Evolutionary conservation across 2,113 vertebrate species (phyloP), one percentile per base, ranked within the genome.

Genomic region (Tringa solitaria): DNA sequence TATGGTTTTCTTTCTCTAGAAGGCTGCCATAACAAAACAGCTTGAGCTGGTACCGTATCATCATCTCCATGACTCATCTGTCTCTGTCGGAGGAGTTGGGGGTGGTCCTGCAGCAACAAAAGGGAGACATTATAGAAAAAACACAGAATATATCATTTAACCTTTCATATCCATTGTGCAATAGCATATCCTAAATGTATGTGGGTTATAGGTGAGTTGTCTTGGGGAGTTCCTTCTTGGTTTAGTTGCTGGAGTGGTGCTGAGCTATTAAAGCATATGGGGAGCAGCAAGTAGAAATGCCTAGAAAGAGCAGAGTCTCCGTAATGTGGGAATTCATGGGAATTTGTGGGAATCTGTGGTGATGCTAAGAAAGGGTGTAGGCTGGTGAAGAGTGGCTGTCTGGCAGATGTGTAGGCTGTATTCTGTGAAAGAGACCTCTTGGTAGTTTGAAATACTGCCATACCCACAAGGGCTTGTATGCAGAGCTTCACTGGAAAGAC

Each of bases 351-450:
- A 82, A 59, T 90, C 50, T 4, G 1, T 3, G 5, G 30, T 60
- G 24, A 24, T 73, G 27, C 53, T 78, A 59, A 37, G 67, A 77
- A 50, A 48, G 60, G 27, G 37, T 53, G 20, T 53, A 57, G 72
- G 17, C 33, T 84, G 68, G 41, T 51, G 22, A 59, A 46, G 50
- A 81, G 32, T 72, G 59, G 35, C 21, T 87, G 61, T 15, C 45
- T 93, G 72, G 39, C 75, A 93, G n/a, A 92, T 78, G n/a, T n/a
- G 45, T 39, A 51, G 48, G 30, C 68, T 82, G 41, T 78, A 41
- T 53, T 95, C 60, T 81, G 48, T 86, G 57, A 79, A 92, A 86
- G 51, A 91, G 22, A 54, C 33, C 50, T 83, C 77, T 85, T 9
- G 12, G 41, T 43, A 85, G 9, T 74, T 88, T 87, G 51, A 83